These are phyloP conservation scores for Myioborus miniatus DNA, from an alignment of 2,797 vertebrate species.

Conservation along the genomic window DNA sequence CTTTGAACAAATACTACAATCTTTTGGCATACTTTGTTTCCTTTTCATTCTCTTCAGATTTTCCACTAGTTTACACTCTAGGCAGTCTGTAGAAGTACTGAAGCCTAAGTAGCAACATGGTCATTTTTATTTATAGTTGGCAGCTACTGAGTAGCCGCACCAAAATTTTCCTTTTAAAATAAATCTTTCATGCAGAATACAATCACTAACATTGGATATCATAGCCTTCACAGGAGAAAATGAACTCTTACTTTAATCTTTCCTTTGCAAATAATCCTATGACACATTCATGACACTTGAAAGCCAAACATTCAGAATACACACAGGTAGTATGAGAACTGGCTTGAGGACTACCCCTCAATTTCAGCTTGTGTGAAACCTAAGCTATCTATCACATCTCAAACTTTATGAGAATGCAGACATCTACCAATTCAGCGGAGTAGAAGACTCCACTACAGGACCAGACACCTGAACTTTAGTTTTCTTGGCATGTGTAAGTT, in stretches of 20 bases:
- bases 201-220: not conserved
- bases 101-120: not conserved
- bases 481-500: not conserved
- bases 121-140: not conserved
- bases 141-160: not conserved
- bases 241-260: not conserved
- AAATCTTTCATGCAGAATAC: not conserved
- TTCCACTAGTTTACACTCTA: not conserved
- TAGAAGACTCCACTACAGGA: not conserved
- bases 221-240: not conserved
- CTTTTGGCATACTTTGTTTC: not conserved
- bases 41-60: conserved; percentile 10
- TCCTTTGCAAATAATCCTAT: not conserved
- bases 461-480: not conserved
- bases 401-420: fast-evolving
- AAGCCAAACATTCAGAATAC: not conserved
- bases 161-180: not conserved
- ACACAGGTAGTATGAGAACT: fast-evolving
- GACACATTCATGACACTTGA: not conserved
- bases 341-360: not conserved
- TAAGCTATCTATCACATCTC: fast-evolving
- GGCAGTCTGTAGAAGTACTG: not conserved
- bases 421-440: not conserved
- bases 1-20: conserved; percentile 22
- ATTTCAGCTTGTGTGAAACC: not conserved